phyloP scores from a whole-genome alignment of 2,113 vertebrate species.

The Barbus barbus region DNA sequence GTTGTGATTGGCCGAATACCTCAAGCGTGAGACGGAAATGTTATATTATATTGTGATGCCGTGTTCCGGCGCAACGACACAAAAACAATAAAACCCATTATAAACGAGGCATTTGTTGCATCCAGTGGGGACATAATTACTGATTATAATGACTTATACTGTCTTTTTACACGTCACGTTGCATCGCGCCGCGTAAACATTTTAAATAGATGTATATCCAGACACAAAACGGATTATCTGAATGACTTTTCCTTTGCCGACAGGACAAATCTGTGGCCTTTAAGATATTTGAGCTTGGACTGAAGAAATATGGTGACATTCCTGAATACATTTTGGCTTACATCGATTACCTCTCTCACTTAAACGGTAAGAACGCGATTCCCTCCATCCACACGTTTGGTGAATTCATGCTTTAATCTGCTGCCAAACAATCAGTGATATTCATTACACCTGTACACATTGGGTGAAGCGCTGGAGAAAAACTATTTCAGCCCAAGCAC shows the following conservation, averaged over 20 bases:
- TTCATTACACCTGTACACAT: background rate
- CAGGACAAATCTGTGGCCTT: slow-evolving; percentile 99
- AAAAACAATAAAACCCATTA: too few species aligned
- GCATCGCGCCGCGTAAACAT: too few species aligned
- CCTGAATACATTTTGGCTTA: slow-evolving; percentile 98
- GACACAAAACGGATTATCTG: too few species aligned
- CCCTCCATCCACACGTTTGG: background rate
- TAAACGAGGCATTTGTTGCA: too few species aligned
- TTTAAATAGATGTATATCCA: too few species aligned
- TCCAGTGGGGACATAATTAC: too few species aligned
- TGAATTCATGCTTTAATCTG: background rate
- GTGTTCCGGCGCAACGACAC: too few species aligned
- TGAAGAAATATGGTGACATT: slow-evolving; percentile 99
- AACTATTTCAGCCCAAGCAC: background rate
- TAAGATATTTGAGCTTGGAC: slow-evolving; percentile 98
- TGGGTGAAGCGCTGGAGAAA: background rate
- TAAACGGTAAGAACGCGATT: slow-evolving; percentile 86
- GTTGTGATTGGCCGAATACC: too few species aligned
- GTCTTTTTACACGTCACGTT: too few species aligned
- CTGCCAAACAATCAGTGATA: background rate
- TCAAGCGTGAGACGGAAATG: too few species aligned
- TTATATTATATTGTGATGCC: too few species aligned
- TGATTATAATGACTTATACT: too few species aligned
- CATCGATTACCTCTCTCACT: slow-evolving; percentile 98
- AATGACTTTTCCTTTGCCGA: slow-evolving; percentile 31